A percentile compares a stretch with the other conserved stretches of the same genome.
Evolutionary conservation across 1,140 invertebrate species (phyloP).

Genomic region (Cotesia typhae): DNA sequence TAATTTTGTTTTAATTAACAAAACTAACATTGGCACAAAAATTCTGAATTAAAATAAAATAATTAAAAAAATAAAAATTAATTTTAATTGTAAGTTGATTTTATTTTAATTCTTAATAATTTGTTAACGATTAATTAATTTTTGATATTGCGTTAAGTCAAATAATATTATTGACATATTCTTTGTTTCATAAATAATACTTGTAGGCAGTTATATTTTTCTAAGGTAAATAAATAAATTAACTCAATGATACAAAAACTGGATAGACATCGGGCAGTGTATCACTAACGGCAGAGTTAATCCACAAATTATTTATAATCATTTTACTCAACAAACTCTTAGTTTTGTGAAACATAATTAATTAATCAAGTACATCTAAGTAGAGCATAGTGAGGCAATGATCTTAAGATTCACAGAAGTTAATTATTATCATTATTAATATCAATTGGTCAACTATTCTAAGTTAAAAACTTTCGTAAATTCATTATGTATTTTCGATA

Average conservation of each 20-base stretch:
- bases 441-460: not conserved
- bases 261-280: conserved; percentile 58
- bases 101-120: not conserved
- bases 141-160: not conserved
- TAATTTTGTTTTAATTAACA: too few species aligned
- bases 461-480: not conserved
- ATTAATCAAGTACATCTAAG: too few species aligned
- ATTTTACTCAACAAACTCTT: not conserved
- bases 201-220: not conserved
- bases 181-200: not conserved
- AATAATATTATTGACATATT: not conserved
- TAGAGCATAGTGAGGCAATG: conserved; percentile 57
- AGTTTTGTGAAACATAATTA: too few species aligned
- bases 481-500: too few species aligned
- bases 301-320: not conserved
- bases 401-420: conserved; percentile 50
- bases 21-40: too few species aligned
- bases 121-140: not conserved
- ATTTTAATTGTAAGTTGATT: not conserved
- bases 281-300: conserved; percentile 58
- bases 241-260: conserved; percentile 53
- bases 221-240: not conserved
- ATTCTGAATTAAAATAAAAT: too few species aligned
- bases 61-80: too few species aligned
- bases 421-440: not conserved